A percentile compares a stretch with the other conserved stretches of the same genome.
Conservation (phyloP, 2,888 invertebrate species). For the Dysmachus trigonus region DNA sequence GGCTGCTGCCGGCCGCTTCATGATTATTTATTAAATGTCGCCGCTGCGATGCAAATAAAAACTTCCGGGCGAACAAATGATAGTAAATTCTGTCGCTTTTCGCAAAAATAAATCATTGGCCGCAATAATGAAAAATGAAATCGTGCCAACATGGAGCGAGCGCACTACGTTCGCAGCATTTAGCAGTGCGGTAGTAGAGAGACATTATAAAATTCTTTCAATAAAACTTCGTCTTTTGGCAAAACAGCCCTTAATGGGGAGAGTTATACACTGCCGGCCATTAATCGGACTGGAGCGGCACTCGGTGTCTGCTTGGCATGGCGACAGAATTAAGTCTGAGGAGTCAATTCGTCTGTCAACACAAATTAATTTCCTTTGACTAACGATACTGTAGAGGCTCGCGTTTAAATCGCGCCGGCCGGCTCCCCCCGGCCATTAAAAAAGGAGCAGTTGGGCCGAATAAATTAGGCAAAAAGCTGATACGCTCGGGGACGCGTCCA, state of each 20-base stretch:
- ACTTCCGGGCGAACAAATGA: conserved; percentile 30
- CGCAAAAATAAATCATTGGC: conserved; percentile 36
- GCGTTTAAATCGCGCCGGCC: not conserved
- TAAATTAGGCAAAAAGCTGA: conserved; percentile 31
- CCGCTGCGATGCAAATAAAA: conserved; percentile 23
- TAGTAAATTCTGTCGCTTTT: conserved; percentile 36
- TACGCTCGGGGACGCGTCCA: not conserved
- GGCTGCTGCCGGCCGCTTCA: not conserved
- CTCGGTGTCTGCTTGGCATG: conserved; percentile 36
- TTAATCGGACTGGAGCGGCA: conserved; percentile 7
- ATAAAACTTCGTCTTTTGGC: conserved; percentile 35
- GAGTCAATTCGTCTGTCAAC: conserved; percentile 41
- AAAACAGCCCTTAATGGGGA: not conserved
- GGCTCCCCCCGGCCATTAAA: not conserved
- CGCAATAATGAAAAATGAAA: conserved; percentile 39
- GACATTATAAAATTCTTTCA: conserved; percentile 37
- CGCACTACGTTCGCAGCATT: conserved; percentile 28
- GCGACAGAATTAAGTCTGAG: conserved; percentile 40
- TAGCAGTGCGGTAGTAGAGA: conserved; percentile 8
- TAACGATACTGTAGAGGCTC: conserved; percentile 29
- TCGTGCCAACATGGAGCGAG: conserved; percentile 36
- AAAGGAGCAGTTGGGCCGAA: conserved; percentile 5
- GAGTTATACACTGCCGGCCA: conserved; percentile 3
- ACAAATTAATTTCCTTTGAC: conserved; percentile 41
- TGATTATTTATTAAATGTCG: conserved; percentile 35